Base-by-base conservation (phyloP, 2,113 vertebrate genomes). In the Sterna hirundo region DNA sequence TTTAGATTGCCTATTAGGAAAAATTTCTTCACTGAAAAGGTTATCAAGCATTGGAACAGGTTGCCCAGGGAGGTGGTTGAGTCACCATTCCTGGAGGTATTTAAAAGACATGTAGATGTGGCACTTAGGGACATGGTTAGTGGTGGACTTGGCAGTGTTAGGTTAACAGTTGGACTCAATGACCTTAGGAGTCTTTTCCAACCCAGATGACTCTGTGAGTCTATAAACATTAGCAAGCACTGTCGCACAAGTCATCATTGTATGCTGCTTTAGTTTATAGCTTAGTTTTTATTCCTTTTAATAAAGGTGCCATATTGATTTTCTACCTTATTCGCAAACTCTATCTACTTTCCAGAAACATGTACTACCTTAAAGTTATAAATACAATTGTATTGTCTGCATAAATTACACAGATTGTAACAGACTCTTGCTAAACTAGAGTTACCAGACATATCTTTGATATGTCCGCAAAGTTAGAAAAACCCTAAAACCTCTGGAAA, bases 101-200 rank as follows among this genome's bases (percentile, higher is more conserved):
- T 84, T 74, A 18, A 64, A 84, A 44, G 32, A 83, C 1, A 1
- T 1, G 8, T 27, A 40, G 17, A 54, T 3, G 8, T 62, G 20
- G 49, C 6, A 4, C 27, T 34, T 12, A 70, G 22, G 15, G 34
- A 62, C 13, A 11, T 26, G 15, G 27, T 21, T 52, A 79, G 13
- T 17, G 34, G 26, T 44, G 13, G 17, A 62, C 11, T 71, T 38
- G 11, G 38, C 25, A 52, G 17, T 54, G 20, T 54, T 12, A 62
- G 40, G 29, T 27, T 80, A 13, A n/a, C 1, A 1, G 34, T 27
- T 64, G 47, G 15, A 55, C 22, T 15, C 0, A 1, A 51, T 42
- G 32, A 40, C 25, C 15, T 79, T 55, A n/a, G 47, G 8, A 19
- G 8, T 76, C 10, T 34, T 40, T 69, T 69, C 44, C 25, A 82